Evolutionary conservation across 2,113 vertebrate genomes (phyloP).

Genomic region (Neotragus pygmaeus): DNA sequence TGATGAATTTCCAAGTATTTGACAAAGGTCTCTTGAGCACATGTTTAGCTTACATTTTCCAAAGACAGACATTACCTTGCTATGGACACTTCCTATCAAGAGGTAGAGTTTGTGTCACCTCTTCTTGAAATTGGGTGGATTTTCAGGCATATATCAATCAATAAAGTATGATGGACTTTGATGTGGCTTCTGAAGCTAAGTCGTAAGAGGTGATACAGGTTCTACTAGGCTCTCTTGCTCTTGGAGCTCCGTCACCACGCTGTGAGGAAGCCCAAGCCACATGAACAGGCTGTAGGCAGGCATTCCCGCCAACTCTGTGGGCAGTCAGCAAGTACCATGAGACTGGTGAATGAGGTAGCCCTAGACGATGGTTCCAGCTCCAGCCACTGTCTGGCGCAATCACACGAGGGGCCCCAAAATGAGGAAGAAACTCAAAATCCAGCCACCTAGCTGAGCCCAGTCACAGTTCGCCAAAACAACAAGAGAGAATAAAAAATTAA

Average conservation of each 20-base stretch:
- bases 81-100: neutral
- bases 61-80: neutral
- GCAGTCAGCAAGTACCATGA: neutral
- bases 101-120: neutral
- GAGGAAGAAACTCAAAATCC: neutral
- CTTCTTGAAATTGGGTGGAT: neutral
- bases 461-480: neutral
- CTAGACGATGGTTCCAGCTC: neutral
- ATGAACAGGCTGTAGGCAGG: fast-evolving
- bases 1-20: neutral
- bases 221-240: neutral
- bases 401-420: neutral
- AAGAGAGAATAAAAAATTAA: neutral
- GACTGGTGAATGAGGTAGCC: neutral
- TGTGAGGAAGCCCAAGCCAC: neutral
- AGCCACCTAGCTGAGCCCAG: neutral
- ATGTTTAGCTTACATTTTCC: neutral
- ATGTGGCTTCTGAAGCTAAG: neutral
- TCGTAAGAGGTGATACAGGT: neutral
- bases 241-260: neutral
- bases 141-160: neutral
- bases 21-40: neutral
- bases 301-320: neutral
- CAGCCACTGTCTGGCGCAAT: neutral
- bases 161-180: neutral